These are phyloP conservation scores for Cyanoderma ruficeps DNA, from an alignment of 2,113 vertebrate genomes.

Conservation along the genomic window DNA sequence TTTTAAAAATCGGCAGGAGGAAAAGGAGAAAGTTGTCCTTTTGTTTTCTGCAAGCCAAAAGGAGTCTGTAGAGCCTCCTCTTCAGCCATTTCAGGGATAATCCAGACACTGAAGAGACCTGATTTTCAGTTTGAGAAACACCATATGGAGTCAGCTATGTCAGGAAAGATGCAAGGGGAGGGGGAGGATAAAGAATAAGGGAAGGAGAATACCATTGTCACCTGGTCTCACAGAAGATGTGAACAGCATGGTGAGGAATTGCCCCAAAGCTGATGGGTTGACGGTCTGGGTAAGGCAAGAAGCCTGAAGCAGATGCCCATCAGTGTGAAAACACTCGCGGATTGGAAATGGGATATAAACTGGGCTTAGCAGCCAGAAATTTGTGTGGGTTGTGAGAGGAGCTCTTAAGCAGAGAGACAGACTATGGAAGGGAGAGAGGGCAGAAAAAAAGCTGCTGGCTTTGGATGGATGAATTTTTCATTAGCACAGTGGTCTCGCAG, in stretches of 20 bases:
- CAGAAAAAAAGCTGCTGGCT: neutral
- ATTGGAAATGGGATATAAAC: neutral
- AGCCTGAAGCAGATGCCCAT: neutral
- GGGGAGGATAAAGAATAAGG: neutral
- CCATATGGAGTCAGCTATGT: neutral
- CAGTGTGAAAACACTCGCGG: neutral
- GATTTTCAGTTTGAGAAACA: neutral
- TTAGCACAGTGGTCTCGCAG: rapidly evolving
- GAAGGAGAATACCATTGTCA: neutral
- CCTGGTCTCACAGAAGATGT: neutral
- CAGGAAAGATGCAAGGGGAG: neutral
- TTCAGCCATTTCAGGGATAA: neutral
- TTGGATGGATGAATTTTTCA: neutral
- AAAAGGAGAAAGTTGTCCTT: neutral
- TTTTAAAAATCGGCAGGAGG: neutral
- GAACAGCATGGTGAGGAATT: rapidly evolving
- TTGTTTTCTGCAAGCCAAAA: neutral
- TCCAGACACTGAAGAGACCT: neutral
- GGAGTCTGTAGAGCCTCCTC: neutral
- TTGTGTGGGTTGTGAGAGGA: neutral
- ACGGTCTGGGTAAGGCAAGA: neutral
- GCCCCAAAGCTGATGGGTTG: neutral
- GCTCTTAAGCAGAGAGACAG: neutral
- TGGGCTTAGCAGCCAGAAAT: neutral
- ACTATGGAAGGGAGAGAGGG: neutral